Conservation (phyloP, 2,113 vertebrate species). For the Australoheros scitulus region DNA sequence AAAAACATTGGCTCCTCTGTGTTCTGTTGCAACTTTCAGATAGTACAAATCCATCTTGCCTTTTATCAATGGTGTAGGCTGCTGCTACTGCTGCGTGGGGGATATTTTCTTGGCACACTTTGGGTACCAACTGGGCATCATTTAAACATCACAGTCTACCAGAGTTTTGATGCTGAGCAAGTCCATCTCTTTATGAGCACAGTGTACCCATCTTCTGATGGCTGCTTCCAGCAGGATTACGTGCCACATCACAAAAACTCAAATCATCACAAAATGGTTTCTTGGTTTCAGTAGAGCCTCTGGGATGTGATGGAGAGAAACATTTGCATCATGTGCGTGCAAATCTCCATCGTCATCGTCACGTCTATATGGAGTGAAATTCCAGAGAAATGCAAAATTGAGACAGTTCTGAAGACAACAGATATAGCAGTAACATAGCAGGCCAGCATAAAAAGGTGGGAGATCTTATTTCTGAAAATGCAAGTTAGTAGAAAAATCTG, state of each 20-base stretch:
- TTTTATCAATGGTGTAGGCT: accelerated
- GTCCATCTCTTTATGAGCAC: neutral
- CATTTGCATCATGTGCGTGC: neutral
- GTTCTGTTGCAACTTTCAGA: no score
- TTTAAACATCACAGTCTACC: neutral
- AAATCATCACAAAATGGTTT: neutral
- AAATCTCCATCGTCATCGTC: no score
- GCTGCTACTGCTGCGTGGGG: neutral
- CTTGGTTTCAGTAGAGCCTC: neutral
- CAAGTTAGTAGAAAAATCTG: neutral
- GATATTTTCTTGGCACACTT: neutral
- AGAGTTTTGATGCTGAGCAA: accelerated
- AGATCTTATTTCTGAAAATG: neutral
- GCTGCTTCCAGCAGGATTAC: no score
- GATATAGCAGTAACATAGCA: neutral
- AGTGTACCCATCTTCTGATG: neutral
- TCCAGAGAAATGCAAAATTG: neutral
- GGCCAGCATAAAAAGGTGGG: neutral
- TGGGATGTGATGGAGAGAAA: neutral
- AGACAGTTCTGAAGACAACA: neutral
- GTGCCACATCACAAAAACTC: neutral
- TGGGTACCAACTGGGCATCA: neutral
- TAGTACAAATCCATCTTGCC: neutral
- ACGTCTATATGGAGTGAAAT: neutral
- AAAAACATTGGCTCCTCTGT: no score